Evolutionary conservation across 1,140 invertebrate genomes (phyloP).

Genomic region (Tetragonula clypearis): DNA sequence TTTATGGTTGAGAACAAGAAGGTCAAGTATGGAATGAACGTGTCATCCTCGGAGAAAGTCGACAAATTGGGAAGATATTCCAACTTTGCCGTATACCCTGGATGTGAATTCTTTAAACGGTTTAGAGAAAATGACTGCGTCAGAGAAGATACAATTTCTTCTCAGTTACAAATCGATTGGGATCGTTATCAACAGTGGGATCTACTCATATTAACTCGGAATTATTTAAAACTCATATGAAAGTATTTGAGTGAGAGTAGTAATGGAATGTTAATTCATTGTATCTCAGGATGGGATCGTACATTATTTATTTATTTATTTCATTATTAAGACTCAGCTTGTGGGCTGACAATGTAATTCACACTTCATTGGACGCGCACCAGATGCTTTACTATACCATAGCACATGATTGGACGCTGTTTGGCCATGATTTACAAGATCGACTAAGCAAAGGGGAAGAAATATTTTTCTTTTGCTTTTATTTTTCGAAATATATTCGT

Average conservation of each 20-base stretch:
- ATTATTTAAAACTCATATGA: conserved; percentile 90
- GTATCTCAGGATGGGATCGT: conserved; percentile 94
- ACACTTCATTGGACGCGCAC: conserved; percentile 85
- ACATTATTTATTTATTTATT: conserved; percentile 92
- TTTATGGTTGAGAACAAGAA: too few relatives aligned
- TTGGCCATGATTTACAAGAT: conserved; percentile 91
- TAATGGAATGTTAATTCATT: conserved; percentile 91
- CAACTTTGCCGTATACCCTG: conserved; percentile 91
- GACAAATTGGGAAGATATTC: conserved; percentile 91
- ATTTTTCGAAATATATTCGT: conserved; percentile 88
- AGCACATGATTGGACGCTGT: conserved; percentile 94
- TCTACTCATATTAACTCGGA: conserved; percentile 89
- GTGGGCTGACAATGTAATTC: conserved; percentile 93
- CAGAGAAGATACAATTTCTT: conserved; percentile 84
- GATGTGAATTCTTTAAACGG: conserved; percentile 91
- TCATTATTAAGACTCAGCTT: conserved; percentile 89
- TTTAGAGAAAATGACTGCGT: conserved; percentile 88
- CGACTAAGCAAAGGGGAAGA: conserved; percentile 90
- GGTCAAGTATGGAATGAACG: too few relatives aligned
- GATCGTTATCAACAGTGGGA: conserved; percentile 88
- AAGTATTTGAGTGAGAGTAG: conserved; percentile 87
- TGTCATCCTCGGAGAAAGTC: conserved; percentile 94
- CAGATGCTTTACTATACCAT: conserved; percentile 92
- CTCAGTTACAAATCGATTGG: conserved; percentile 87
- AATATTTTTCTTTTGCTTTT: conserved; percentile 92